phyloP scores from a whole-genome alignment of 2,888 invertebrate genomes.

The Oithona nana region DNA sequence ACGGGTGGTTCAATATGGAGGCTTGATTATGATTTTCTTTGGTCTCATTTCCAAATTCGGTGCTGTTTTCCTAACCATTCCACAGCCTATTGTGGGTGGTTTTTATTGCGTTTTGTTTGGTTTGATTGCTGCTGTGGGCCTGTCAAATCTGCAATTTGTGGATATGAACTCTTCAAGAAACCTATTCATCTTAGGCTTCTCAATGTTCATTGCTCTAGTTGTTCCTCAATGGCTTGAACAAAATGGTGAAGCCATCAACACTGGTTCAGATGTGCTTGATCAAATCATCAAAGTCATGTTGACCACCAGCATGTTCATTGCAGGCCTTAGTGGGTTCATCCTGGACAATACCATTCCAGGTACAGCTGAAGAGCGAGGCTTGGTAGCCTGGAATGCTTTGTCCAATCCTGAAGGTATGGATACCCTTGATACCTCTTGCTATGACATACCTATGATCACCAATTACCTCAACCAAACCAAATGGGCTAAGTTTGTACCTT shows the following conservation, averaged over 20 bases:
- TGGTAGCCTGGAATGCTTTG: neutral
- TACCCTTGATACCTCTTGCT: neutral
- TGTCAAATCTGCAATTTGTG: constrained; percentile 59
- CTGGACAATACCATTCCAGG: constrained; percentile 28
- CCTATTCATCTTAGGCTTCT: constrained; percentile 68
- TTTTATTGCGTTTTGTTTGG: constrained; percentile 65
- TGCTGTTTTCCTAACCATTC: constrained; percentile 57
- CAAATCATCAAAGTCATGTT: constrained; percentile 24
- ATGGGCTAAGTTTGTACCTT: neutral
- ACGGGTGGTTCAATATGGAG: constrained; percentile 24
- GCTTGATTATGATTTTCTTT: constrained; percentile 24
- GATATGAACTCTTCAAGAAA: constrained; percentile 65
- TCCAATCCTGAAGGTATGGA: too few species aligned
- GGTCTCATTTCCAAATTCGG: constrained; percentile 28
- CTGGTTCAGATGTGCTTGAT: constrained; percentile 21
- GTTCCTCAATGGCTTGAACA: constrained; percentile 23
- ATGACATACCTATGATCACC: neutral
- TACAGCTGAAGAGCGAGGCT: constrained; percentile 15
- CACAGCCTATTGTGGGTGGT: constrained; percentile 58
- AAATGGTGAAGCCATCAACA: constrained; percentile 20
- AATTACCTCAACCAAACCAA: neutral
- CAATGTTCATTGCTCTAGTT: constrained; percentile 59
- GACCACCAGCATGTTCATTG: constrained; percentile 27
- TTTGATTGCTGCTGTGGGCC: constrained; percentile 57
- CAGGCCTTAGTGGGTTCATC: constrained; percentile 25